Percentiles rank a stretch among this genome's conserved stretches.
Conservation (phyloP, 2,888 invertebrate species). For the Meiosimyza decipiens region DNA sequence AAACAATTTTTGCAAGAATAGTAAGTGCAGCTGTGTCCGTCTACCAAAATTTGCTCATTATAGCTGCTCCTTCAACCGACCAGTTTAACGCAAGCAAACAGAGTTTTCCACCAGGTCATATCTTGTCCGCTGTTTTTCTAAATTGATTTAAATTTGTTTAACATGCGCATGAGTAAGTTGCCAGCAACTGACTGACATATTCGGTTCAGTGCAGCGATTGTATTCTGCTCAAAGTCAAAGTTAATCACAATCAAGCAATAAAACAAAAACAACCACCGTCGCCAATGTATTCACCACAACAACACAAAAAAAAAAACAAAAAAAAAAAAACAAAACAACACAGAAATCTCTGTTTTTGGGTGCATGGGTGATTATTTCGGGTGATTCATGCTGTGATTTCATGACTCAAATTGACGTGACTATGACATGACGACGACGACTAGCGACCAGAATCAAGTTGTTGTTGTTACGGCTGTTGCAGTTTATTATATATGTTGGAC, state of each 20-base stretch:
- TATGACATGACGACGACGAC: conserved; percentile 55
- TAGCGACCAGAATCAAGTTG: neutral
- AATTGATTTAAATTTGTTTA: conserved; percentile 57
- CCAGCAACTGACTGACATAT: conserved; percentile 36
- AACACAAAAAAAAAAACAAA: neutral
- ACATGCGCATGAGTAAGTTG: conserved; percentile 58
- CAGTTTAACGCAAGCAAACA: neutral
- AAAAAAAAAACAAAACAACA: neutral
- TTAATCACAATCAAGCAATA: neutral
- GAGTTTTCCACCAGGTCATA: neutral
- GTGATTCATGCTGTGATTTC: conserved; percentile 63
- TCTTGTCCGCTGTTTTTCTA: conserved; percentile 24
- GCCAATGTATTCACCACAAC: no score
- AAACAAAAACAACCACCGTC: neutral
- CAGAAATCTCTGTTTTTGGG: conserved; percentile 18
- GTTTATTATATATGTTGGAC: conserved; percentile 38
- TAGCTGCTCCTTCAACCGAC: no score
- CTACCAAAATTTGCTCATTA: no score
- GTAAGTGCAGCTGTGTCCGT: no score
- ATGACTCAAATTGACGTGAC: conserved; percentile 60
- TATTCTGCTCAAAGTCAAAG: conserved; percentile 17
- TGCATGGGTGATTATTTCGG: conserved; percentile 40
- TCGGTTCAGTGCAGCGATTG: neutral
- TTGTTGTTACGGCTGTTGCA: conserved; percentile 37
- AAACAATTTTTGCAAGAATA: no score